Conservation (phyloP, 1,140 invertebrate genomes). For the Microplitis demolitor region DNA sequence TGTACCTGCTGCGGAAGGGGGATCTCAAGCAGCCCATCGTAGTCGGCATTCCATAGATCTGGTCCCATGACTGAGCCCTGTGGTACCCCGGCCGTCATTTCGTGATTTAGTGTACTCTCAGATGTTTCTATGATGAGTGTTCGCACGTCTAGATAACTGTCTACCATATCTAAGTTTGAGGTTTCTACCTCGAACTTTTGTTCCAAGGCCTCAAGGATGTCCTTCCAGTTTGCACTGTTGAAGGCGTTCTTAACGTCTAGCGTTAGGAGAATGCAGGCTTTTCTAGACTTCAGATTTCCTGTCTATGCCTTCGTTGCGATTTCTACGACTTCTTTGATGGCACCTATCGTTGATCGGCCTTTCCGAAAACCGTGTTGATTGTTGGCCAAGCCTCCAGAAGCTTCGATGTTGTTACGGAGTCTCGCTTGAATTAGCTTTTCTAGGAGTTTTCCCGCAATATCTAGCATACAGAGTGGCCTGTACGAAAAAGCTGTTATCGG, state of each 20-base stretch:
- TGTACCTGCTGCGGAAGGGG: slow-evolving; percentile 15
- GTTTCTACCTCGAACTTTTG: slow-evolving; percentile 23
- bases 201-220: slow-evolving; percentile 26
- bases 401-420: too few relatives aligned
- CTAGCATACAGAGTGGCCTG: slow-evolving; percentile 34
- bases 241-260: slow-evolving; percentile 35
- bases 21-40: slow-evolving; percentile 36
- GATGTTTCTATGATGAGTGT: slow-evolving; percentile 7
- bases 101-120: background rate
- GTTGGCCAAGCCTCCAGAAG: too few relatives aligned
- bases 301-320: too few relatives aligned
- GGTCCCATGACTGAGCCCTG: slow-evolving; percentile 42
- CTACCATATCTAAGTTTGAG: slow-evolving; percentile 22
- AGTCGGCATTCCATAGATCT: slow-evolving; percentile 40
- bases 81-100: slow-evolving; percentile 24
- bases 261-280: too few relatives aligned
- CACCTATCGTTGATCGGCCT: too few relatives aligned
- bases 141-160: slow-evolving; percentile 27
- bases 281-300: too few relatives aligned
- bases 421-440: too few relatives aligned
- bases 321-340: too few relatives aligned
- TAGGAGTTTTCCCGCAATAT: too few relatives aligned
- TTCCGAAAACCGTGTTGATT: too few relatives aligned
- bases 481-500: slow-evolving; percentile 31
- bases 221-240: slow-evolving; percentile 32